Conservation (phyloP, 92 coral and sea anemone genomes). For the Hydrozoanthus gracilis region DNA sequence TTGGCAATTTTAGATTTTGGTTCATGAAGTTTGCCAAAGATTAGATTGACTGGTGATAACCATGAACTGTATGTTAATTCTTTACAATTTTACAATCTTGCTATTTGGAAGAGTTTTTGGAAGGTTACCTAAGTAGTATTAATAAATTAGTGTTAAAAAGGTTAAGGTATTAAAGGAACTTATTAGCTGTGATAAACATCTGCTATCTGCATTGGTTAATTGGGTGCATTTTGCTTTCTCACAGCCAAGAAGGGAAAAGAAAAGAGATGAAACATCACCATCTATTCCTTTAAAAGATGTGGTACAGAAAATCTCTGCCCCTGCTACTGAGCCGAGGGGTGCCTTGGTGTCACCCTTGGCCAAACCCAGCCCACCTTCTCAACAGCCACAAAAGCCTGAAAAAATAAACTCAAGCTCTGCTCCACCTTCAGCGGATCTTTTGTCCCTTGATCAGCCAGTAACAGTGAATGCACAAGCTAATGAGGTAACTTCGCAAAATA, state of each 20-base stretch:
- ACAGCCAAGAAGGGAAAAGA: conserved; percentile 41
- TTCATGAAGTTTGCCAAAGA: too few relatives aligned
- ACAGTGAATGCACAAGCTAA: not conserved
- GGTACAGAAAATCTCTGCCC: not conserved
- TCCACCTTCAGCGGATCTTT: conserved; percentile 37
- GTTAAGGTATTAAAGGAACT: too few relatives aligned
- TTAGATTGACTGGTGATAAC: too few relatives aligned
- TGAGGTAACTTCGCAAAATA: too few relatives aligned
- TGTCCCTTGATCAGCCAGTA: conserved; percentile 40
- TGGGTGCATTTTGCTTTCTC: not conserved
- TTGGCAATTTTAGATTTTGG: not conserved
- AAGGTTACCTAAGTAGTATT: too few relatives aligned
- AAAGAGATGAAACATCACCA: conserved; percentile 3
- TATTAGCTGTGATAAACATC: too few relatives aligned
- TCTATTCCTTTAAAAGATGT: conserved; percentile 19
- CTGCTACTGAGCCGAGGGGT: not conserved
- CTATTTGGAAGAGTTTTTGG: too few relatives aligned
- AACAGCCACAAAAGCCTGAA: not conserved
- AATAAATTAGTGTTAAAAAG: too few relatives aligned
- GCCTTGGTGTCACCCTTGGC: not conserved
- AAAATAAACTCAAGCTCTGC: not conserved
- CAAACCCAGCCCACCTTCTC: conserved; percentile 33
- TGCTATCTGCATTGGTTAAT: not conserved
- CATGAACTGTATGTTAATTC: too few relatives aligned
- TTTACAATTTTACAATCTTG: too few relatives aligned